A percentile compares a stretch with the other conserved stretches of the same genome.
These are phyloP conservation scores for Carlito syrichta DNA, from an alignment of 2,113 vertebrate species.

Conservation along the genomic window DNA sequence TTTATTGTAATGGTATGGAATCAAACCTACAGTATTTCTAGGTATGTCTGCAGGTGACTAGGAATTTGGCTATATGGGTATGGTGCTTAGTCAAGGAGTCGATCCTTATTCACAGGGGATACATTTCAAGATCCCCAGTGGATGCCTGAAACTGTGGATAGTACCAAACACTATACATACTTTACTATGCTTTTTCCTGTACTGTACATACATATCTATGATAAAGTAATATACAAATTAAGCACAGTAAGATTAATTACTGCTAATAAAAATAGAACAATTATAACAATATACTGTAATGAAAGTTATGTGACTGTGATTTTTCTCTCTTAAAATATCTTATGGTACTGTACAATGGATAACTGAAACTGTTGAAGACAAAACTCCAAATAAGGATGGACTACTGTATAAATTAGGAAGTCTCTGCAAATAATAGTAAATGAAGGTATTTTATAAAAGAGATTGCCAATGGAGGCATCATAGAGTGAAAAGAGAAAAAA, in stretches of 20 bases:
- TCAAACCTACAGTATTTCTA: not conserved
- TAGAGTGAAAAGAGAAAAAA: not conserved
- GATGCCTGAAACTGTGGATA: not conserved
- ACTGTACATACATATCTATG: not conserved
- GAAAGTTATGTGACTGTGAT: not conserved
- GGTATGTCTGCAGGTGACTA: not conserved
- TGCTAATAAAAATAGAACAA: not conserved
- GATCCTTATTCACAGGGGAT: not conserved
- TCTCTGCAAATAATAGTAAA: not conserved
- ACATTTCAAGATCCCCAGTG: not conserved
- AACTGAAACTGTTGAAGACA: not conserved
- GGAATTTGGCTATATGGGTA: not conserved
- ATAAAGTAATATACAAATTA: not conserved
- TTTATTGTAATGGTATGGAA: not conserved
- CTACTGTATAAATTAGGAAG: not conserved
- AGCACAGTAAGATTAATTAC: not conserved
- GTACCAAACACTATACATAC: not conserved
- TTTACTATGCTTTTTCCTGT: not conserved
- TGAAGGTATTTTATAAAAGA: not conserved
- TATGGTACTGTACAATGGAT: not conserved
- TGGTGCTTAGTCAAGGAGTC: not conserved
- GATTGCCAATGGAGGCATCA: not conserved
- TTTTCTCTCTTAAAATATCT: not conserved
- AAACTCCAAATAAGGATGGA: not conserved
- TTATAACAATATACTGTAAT: not conserved